Evolutionary conservation across 2,113 vertebrate species (phyloP).

Genomic region (Ibidorhyncha struthersii): DNA sequence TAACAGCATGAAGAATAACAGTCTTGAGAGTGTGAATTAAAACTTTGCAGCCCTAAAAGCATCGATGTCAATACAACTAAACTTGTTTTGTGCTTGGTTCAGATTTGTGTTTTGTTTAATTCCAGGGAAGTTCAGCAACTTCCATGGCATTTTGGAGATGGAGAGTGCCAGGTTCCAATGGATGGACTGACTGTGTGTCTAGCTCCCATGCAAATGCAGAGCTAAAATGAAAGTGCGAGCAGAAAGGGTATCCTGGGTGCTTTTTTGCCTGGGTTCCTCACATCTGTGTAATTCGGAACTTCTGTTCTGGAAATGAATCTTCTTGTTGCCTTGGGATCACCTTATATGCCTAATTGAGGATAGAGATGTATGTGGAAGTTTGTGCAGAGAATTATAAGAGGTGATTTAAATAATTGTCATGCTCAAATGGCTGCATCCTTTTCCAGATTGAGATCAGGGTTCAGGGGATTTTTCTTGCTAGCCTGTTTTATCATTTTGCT

Average conservation of each 20-base stretch:
- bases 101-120: background rate
- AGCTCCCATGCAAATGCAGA: background rate
- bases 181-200: background rate
- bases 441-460: constrained; percentile 1
- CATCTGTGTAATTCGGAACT: background rate
- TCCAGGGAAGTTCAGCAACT: background rate
- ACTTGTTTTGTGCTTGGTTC: background rate
- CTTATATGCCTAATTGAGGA: background rate
- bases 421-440: background rate
- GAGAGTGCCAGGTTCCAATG: background rate
- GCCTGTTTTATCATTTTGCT: background rate
- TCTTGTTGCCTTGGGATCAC: background rate
- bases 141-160: background rate
- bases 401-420: background rate
- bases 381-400: background rate
- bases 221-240: background rate
- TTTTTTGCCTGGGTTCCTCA: background rate
- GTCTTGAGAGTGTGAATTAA: background rate
- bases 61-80: background rate
- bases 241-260: background rate
- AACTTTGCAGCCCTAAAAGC: background rate
- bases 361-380: background rate
- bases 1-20: background rate
- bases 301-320: background rate
- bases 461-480: background rate